Evolutionary conservation across 2,797 vertebrate genomes (phyloP).

Genomic region (Leucoraja ocellata): DNA sequence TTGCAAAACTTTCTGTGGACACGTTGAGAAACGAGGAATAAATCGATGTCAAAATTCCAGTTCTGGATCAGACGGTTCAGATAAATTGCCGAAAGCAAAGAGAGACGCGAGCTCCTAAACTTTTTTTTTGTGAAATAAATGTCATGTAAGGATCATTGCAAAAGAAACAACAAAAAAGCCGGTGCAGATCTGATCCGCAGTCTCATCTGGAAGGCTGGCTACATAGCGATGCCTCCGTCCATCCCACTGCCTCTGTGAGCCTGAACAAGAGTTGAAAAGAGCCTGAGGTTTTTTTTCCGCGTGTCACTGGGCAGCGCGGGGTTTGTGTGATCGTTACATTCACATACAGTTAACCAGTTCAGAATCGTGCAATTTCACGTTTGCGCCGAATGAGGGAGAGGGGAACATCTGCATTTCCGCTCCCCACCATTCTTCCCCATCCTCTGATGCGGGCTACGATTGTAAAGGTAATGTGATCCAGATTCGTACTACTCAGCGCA

Average conservation of each 20-base stretch:
- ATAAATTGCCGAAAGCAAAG: neutral
- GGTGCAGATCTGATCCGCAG: neutral
- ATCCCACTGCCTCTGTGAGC: neutral
- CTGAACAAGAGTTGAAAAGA: neutral
- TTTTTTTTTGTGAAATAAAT: conserved; percentile 1
- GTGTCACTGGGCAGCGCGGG: neutral
- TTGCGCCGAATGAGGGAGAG: conserved; percentile 52
- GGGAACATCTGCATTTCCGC: conserved; percentile 59
- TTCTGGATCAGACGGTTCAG: neutral
- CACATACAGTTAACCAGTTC: neutral
- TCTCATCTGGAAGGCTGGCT: neutral
- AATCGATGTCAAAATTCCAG: neutral
- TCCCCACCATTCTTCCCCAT: conserved; percentile 44
- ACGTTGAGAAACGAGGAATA: neutral
- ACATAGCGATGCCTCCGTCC: neutral
- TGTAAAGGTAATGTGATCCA: conserved; percentile 77
- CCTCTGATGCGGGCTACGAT: conserved; percentile 68
- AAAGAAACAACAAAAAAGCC: neutral
- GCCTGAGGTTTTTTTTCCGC: neutral
- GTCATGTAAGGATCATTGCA: neutral
- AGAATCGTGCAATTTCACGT: conserved; percentile 7
- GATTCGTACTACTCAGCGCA: conserved; percentile 58
- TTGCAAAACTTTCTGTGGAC: neutral
- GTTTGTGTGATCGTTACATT: neutral
- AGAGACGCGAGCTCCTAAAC: neutral